Evolutionary conservation across 1,140 invertebrate genomes (phyloP).

Genomic region (Riptortus pedestris): DNA sequence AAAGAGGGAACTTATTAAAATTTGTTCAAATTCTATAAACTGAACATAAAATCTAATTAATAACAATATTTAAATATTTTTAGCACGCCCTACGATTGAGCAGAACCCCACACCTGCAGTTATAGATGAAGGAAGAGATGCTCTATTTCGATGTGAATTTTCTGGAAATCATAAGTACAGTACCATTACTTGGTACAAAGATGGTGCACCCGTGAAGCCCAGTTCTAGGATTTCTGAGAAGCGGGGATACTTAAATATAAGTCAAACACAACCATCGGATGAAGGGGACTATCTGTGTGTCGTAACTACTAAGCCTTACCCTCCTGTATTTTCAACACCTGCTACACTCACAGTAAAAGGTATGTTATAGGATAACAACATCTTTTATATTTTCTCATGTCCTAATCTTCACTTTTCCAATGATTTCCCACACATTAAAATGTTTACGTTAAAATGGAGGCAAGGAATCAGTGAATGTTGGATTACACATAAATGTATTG

Average conservation of each 20-base stretch:
- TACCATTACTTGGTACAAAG: constrained; percentile 58
- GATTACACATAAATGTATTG: neutral
- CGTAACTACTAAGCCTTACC: constrained; percentile 52
- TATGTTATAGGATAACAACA: constrained; percentile 36
- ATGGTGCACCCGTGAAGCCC: constrained; percentile 38
- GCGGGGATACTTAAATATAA: constrained; percentile 51
- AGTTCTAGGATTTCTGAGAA: constrained; percentile 37
- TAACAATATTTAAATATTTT: constrained; percentile 27
- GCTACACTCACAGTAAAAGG: constrained; percentile 51
- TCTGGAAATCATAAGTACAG: constrained; percentile 49
- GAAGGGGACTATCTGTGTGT: constrained; percentile 57
- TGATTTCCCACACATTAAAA: no score
- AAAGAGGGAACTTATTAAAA: no score
- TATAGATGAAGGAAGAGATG: constrained; percentile 58
- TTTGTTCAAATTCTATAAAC: no score
- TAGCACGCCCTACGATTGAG: constrained; percentile 46
- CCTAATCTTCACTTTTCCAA: no score
- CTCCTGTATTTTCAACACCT: constrained; percentile 45
- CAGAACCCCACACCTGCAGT: constrained; percentile 44
- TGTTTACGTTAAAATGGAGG: no score
- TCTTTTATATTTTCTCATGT: no score
- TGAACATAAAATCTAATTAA: no score
- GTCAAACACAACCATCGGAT: constrained; percentile 47
- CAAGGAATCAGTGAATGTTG: no score
- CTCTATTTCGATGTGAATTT: constrained; percentile 52